phyloP scores from a whole-genome alignment of 2,113 vertebrate species.

The Geococcyx californianus region DNA sequence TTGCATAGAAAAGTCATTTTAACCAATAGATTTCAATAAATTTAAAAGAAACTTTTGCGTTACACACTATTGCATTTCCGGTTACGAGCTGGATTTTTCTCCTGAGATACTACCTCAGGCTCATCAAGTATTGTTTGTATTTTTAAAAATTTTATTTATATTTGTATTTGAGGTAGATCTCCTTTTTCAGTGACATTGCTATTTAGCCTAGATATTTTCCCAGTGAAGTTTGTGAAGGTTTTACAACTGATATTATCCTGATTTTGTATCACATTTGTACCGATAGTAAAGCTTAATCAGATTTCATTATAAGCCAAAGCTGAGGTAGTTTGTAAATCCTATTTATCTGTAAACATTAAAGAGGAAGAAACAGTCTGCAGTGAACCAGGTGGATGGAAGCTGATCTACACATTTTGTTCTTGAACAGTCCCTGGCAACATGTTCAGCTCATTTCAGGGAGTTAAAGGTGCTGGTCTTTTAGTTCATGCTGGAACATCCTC shows the following conservation, averaged over 20 bases:
- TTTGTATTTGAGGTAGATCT: neutral
- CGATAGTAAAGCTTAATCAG: neutral
- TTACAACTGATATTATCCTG: neutral
- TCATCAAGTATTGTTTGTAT: neutral
- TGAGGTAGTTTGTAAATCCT: neutral
- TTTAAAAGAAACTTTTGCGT: neutral
- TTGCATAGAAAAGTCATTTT: neutral
- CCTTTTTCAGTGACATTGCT: neutral
- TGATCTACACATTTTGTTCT: rapidly evolving
- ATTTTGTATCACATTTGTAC: neutral
- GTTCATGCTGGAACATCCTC: neutral
- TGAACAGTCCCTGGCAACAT: neutral
- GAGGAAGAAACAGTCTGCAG: neutral
- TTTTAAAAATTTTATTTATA: too few species aligned
- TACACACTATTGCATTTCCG: neutral
- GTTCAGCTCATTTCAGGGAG: neutral
- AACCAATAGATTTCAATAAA: neutral
- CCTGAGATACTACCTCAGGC: neutral
- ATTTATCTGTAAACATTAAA: neutral
- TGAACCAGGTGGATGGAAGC: neutral
- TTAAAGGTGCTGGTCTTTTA: neutral
- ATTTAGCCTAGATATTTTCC: neutral
- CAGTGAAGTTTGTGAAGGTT: neutral
- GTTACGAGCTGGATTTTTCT: neutral
- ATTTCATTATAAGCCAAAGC: neutral